phyloP scores from a whole-genome alignment of 2,113 vertebrate genomes.

The Pygoscelis antarcticus region DNA sequence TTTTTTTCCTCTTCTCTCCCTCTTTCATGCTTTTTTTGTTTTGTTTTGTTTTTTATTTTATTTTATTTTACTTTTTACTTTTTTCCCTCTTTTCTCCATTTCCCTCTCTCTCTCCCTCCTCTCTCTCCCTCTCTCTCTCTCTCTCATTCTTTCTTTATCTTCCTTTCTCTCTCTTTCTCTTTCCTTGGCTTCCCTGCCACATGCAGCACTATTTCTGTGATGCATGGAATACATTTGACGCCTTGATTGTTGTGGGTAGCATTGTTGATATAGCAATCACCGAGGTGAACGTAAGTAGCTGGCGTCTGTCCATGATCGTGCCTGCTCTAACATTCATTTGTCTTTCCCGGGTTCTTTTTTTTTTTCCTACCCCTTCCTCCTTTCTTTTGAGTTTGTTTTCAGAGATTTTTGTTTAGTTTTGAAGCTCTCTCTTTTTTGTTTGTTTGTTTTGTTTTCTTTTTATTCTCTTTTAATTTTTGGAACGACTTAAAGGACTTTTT shows the following conservation, averaged over 20 bases:
- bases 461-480: conserved; percentile 66
- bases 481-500: conserved; percentile 67
- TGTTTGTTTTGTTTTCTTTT: not conserved
- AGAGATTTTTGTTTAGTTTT: conserved; percentile 56
- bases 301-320: conserved; percentile 88
- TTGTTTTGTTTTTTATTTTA: conserved; percentile 45
- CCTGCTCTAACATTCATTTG: conserved; percentile 80
- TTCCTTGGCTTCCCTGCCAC: conserved; percentile 75
- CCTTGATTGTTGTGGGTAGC: conserved; percentile 99
- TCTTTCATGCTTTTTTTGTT: conserved; percentile 77
- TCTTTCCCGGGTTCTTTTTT: conserved; percentile 63
- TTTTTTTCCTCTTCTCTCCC: conserved; percentile 92
- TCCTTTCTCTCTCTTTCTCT: conserved; percentile 23
- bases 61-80: conserved; percentile 64
- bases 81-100: conserved; percentile 58
- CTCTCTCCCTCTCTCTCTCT: not conserved
- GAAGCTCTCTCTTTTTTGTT: not conserved
- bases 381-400: conserved; percentile 73
- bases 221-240: conserved; percentile 99
- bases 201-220: conserved; percentile 99
- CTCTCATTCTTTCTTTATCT: conserved; percentile 31
- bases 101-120: conserved; percentile 52
- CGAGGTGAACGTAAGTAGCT: conserved; percentile 99
- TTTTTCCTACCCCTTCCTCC: conserved; percentile 4
- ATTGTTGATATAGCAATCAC: conserved; percentile 99